These are phyloP conservation scores for Kryptolebias marmoratus DNA, from an alignment of 2,113 vertebrate species.

Conservation along the genomic window DNA sequence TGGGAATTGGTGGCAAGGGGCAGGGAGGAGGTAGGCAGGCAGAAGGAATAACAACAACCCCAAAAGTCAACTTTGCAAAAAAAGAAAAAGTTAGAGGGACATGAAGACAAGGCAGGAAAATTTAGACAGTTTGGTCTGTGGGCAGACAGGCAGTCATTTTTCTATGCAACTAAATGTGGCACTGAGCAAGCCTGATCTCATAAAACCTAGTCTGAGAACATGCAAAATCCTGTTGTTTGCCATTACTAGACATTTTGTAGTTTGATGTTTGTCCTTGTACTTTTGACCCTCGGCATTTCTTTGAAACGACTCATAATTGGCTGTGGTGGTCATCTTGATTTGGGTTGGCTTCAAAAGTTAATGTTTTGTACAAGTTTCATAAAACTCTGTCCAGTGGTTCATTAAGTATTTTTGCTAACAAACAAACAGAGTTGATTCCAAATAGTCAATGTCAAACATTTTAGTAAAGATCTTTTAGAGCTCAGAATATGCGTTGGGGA, in stretches of 20 bases:
- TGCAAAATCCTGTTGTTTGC: neutral
- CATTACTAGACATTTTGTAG: neutral
- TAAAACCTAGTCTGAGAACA: neutral
- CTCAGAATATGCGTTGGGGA: too few species aligned
- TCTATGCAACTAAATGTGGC: neutral
- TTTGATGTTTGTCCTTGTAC: neutral
- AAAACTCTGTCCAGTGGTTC: too few species aligned
- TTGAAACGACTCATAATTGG: neutral
- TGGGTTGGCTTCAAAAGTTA: too few species aligned
- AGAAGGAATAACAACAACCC: conserved; percentile 46
- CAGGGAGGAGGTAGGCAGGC: conserved; percentile 20
- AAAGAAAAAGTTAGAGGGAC: neutral
- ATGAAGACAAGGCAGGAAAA: neutral
- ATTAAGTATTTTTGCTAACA: too few species aligned
- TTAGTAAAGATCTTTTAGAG: too few species aligned
- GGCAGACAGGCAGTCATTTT: conserved; percentile 13
- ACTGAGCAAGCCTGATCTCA: neutral
- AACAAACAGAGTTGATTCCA: too few species aligned
- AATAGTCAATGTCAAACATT: too few species aligned
- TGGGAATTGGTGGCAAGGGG: conserved; percentile 22
- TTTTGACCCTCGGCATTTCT: neutral
- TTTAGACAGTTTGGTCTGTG: conserved; percentile 21
- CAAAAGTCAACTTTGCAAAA: neutral
- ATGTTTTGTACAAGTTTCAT: too few species aligned
- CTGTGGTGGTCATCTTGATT: too few species aligned